Evolutionary conservation across 1,140 invertebrate genomes (phyloP).

Genomic region (Drosophila guanche): DNA sequence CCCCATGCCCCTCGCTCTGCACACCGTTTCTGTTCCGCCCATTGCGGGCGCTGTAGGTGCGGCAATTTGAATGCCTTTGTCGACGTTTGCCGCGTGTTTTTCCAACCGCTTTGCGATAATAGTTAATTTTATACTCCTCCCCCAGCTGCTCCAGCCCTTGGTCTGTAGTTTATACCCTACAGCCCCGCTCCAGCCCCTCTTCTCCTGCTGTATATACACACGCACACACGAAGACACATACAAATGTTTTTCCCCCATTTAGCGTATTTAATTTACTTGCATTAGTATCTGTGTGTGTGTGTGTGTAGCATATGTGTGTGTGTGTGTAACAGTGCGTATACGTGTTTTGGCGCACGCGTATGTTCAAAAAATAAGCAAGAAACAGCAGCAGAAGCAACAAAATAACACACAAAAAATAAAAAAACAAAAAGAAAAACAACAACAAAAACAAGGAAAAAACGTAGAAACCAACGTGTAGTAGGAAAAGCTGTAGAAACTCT

Average conservation of each 20-base stretch:
- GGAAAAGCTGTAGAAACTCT: constrained; percentile 21
- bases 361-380: constrained; percentile 55
- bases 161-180: constrained; percentile 33
- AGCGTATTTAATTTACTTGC: constrained; percentile 72
- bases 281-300: constrained; percentile 41
- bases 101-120: constrained; percentile 80
- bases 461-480: constrained; percentile 17
- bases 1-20: neutral
- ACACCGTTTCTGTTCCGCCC: neutral
- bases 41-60: constrained; percentile 47
- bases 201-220: constrained; percentile 1
- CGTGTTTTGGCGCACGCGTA: constrained; percentile 68
- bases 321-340: constrained; percentile 45
- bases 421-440: constrained; percentile 22
- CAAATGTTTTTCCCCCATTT: constrained; percentile 73
- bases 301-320: constrained; percentile 15
- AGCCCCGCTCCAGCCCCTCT: neutral
- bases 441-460: constrained; percentile 23
- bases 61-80: constrained; percentile 75
- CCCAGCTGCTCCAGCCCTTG: constrained; percentile 2
- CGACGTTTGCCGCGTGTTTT: constrained; percentile 68
- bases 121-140: constrained; percentile 71
- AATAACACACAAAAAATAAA: constrained; percentile 18
- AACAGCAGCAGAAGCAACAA: constrained; percentile 23
- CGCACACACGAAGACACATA: constrained; percentile 32